phyloP scores from a whole-genome alignment of 2,888 invertebrate species.

The Drosophila paramelanica region DNA sequence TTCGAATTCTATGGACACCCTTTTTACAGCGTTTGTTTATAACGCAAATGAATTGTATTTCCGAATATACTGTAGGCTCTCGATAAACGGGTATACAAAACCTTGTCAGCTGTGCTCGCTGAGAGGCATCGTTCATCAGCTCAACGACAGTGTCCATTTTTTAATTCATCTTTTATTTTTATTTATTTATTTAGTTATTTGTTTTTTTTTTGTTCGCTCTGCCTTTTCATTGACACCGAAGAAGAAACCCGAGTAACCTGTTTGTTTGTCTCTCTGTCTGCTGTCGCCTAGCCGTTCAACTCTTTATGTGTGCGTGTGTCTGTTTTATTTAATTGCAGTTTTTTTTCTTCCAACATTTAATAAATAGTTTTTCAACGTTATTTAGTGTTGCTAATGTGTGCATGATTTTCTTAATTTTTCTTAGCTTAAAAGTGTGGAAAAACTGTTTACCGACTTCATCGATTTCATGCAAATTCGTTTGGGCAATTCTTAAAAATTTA shows the following conservation, averaged over 20 bases:
- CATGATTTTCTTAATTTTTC: constrained; percentile 20
- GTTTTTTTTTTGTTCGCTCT: constrained; percentile 14
- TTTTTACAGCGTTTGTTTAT: constrained; percentile 28
- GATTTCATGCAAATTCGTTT: constrained; percentile 26
- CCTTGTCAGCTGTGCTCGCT: constrained; percentile 44
- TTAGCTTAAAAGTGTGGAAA: constrained; percentile 10
- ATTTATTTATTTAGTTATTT: constrained; percentile 10
- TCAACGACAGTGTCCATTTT: constrained; percentile 34
- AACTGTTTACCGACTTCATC: constrained; percentile 4
- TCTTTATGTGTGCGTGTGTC: constrained; percentile 17
- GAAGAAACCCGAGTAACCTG: constrained; percentile 79
- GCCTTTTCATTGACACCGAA: constrained; percentile 76
- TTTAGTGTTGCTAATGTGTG: constrained; percentile 36
- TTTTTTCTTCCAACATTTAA: constrained; percentile 38
- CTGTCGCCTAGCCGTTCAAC: constrained; percentile 45
- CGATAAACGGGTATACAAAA: constrained; percentile 15
- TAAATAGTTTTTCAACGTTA: constrained; percentile 43
- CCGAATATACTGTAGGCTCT: constrained; percentile 2
- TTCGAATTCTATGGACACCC: constrained; percentile 57
- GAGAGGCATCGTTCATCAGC: constrained; percentile 45
- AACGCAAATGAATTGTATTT: constrained; percentile 7
- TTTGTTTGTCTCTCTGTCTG: constrained; percentile 60
- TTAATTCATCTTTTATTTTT: constrained; percentile 52
- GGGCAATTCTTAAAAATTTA: not conserved
- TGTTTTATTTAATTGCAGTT: constrained; percentile 49